Conservation (phyloP, 2,797 vertebrate genomes). For the Paramormyrops hopkinsi region DNA sequence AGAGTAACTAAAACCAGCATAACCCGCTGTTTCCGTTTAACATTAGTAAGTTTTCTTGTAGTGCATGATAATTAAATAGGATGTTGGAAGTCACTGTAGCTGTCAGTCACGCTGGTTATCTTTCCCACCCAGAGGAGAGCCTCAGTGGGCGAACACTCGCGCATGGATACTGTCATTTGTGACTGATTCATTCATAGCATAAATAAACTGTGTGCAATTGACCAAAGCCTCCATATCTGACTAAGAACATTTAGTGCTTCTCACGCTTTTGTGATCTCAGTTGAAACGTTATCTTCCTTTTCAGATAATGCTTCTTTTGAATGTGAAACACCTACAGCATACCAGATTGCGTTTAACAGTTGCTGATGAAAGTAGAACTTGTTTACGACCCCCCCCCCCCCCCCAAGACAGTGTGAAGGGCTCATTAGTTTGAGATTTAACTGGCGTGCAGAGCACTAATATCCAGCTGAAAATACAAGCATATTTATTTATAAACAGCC, state of each 20-base stretch:
- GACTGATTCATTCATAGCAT: not conserved
- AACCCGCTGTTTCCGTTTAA: not conserved
- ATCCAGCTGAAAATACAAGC: not conserved
- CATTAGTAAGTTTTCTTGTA: constrained; percentile 11
- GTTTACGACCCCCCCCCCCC: not conserved
- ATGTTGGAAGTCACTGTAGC: not conserved
- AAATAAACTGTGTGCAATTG: not conserved
- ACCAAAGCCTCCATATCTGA: not conserved
- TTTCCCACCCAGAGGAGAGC: not conserved
- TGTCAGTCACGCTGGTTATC: constrained; percentile 10
- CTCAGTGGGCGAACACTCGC: not conserved
- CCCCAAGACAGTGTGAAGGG: not conserved
- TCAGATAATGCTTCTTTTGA: not conserved
- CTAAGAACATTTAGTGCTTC: not conserved
- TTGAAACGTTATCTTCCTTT: not conserved
- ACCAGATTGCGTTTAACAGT: not conserved
- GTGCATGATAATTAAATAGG: not conserved
- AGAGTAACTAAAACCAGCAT: not conserved
- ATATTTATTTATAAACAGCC: not conserved
- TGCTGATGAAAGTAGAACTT: not conserved
- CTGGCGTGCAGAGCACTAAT: not conserved
- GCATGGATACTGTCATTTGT: not conserved
- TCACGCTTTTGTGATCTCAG: not conserved
- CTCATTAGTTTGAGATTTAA: not conserved
- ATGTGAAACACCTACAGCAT: not conserved